These are phyloP conservation scores for Holocentrus rufus DNA, from an alignment of 2,797 vertebrate genomes.

Conservation along the genomic window DNA sequence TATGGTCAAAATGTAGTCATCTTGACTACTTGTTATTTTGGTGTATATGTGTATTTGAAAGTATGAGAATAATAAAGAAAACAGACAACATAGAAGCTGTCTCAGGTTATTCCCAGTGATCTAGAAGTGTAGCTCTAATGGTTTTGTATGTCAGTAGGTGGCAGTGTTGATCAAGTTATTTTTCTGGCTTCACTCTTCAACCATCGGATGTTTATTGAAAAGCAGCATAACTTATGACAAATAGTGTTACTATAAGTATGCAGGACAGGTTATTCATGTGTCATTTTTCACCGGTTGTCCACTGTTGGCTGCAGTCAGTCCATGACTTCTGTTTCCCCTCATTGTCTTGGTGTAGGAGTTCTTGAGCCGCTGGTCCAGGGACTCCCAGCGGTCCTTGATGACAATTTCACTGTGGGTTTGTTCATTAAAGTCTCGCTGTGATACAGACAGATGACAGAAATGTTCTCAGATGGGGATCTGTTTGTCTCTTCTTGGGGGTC, in stretches of 20 bases:
- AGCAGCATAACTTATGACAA: neutral
- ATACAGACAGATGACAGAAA: too few relatives aligned
- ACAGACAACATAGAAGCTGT: too few relatives aligned
- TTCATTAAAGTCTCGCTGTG: too few relatives aligned
- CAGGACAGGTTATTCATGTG: neutral
- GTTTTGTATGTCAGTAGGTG: constrained; percentile 28
- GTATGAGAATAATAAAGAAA: neutral
- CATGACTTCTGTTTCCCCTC: too few relatives aligned
- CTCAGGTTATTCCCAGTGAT: too few relatives aligned
- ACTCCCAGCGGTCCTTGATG: too few relatives aligned
- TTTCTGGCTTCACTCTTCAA: neutral
- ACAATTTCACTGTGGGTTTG: too few relatives aligned
- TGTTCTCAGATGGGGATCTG: too few relatives aligned
- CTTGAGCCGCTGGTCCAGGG: too few relatives aligned
- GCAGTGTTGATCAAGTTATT: constrained; percentile 22
- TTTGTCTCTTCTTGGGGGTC: too few relatives aligned
- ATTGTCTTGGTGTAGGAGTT: too few relatives aligned
- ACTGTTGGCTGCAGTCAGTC: neutral
- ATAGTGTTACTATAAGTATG: neutral
- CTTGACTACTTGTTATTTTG: neutral
- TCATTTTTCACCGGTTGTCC: neutral
- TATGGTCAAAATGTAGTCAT: neutral
- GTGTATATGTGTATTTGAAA: neutral
- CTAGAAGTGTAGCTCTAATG: neutral
- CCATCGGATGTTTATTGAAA: neutral